A percentile compares a stretch with the other conserved stretches of the same genome.
These are phyloP conservation scores for Machimus rusticus DNA, from an alignment of 2,888 invertebrate genomes.

Conservation along the genomic window DNA sequence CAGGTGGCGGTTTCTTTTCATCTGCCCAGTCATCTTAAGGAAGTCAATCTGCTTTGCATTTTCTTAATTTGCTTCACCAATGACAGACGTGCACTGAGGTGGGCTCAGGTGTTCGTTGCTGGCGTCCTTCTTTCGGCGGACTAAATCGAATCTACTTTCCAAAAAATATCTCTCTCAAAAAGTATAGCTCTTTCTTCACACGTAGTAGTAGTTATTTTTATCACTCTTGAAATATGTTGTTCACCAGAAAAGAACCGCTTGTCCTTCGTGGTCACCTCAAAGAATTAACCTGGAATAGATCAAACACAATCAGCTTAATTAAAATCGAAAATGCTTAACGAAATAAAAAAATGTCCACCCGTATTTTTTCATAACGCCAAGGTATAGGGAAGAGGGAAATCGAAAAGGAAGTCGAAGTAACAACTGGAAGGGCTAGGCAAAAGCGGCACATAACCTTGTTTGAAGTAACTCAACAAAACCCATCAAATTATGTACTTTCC, in stretches of 20 bases:
- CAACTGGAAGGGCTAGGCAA: not conserved
- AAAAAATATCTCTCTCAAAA: too few relatives aligned
- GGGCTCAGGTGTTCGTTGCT: not conserved
- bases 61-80: not conserved
- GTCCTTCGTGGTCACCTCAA: not conserved
- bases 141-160: not conserved
- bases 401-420: not conserved
- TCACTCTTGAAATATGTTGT: not conserved
- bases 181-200: not conserved
- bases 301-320: conserved; percentile 39
- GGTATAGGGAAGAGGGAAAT: not conserved
- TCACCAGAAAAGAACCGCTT: not conserved
- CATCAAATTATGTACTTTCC: not conserved
- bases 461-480: conserved; percentile 5
- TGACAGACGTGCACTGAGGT: not conserved
- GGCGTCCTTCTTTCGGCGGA: not conserved
- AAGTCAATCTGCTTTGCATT: not conserved
- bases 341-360: not conserved
- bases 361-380: not conserved
- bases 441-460: not conserved
- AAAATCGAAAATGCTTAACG: conserved; percentile 1
- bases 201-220: not conserved
- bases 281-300: conserved; percentile 21
- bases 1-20: not conserved
- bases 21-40: conserved; percentile 12